Evolutionary conservation across 2,888 invertebrate species (phyloP), one percentile per base, ranked within the genome.

Genomic region (Enchytraeus crypticus): DNA sequence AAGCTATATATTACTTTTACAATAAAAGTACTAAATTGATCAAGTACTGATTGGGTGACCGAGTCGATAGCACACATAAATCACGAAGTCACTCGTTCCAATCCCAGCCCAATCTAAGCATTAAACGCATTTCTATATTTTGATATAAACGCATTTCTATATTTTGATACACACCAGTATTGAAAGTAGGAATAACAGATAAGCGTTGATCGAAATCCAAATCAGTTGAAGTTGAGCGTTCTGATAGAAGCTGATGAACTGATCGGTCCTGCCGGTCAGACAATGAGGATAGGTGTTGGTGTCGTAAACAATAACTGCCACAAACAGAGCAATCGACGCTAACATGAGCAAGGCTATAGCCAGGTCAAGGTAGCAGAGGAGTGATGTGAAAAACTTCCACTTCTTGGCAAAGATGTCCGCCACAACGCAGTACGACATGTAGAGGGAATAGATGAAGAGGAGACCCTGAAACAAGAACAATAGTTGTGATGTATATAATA

Each of bases 151-250:
- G n/a, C n/a, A n/a, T n/a, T n/a, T n/a, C n/a, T n/a, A n/a, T n/a
- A n/a, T n/a, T n/a, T n/a, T n/a, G n/a, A n/a, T n/a, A 34, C 34
- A 23, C 18, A 54, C 55, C 43, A 54, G 43, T 26, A 54, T 54
- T 26, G 34, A 38, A 26, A 32, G n/a, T 1, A 54, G 14, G 5
- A 11, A 34, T 23, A 54, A 38, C 11, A 54, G 33, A 38, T 18
- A 38, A 21, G 55, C 55, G 18, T 54, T 54, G 26, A 54, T 26
- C 33, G 23, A 54, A 38, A 34, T 1, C 55, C 55, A 54, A 3
- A 5, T 23, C 8, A 26, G 34, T 21, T 54, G 55, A 27, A 32
- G 21, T 26, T n/a, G 23, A 33, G 33, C 55, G 5, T 23, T 33
- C 33, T 38, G n/a, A 1, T 26, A 38, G 27, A 54, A 54, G 55